Conservation (phyloP, 2,113 vertebrate genomes). For the Galbula dea region DNA sequence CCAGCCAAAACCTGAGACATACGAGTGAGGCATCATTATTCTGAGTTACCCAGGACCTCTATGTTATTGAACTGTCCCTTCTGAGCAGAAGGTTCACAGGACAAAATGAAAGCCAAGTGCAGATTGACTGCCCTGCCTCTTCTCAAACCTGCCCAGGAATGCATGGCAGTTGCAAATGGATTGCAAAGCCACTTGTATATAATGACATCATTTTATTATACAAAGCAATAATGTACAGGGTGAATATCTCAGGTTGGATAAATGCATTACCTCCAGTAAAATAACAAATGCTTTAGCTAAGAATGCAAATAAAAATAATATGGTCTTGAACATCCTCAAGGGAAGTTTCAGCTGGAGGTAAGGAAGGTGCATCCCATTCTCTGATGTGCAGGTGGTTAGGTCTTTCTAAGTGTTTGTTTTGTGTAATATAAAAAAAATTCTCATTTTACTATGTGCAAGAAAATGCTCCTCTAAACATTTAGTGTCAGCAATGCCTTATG, state of each 20-base stretch:
- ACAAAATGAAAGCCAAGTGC: not conserved
- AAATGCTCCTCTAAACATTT: constrained; percentile 13
- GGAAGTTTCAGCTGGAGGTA: not conserved
- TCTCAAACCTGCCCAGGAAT: not conserved
- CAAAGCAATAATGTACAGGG: not conserved
- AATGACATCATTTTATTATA: not conserved
- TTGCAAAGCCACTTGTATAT: not conserved
- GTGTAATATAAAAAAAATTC: not conserved
- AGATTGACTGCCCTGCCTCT: not conserved
- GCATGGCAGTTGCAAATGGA: not conserved
- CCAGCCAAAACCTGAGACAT: constrained; percentile 14
- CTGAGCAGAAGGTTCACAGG: not conserved
- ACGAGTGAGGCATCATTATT: not conserved
- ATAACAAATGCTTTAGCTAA: not conserved
- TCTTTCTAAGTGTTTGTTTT: not conserved
- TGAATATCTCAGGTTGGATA: not conserved
- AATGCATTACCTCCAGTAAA: not conserved
- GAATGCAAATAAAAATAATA: not conserved
- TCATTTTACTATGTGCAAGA: not conserved
- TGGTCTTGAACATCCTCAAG: rapidly evolving
- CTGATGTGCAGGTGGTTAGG: not conserved
- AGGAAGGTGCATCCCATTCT: not conserved
- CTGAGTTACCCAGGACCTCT: not conserved
- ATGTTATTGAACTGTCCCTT: not conserved
- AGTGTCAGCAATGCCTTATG: constrained; percentile 30